Base-by-base conservation (phyloP, 2,113 vertebrate species). In the Oophaga pumilio region DNA sequence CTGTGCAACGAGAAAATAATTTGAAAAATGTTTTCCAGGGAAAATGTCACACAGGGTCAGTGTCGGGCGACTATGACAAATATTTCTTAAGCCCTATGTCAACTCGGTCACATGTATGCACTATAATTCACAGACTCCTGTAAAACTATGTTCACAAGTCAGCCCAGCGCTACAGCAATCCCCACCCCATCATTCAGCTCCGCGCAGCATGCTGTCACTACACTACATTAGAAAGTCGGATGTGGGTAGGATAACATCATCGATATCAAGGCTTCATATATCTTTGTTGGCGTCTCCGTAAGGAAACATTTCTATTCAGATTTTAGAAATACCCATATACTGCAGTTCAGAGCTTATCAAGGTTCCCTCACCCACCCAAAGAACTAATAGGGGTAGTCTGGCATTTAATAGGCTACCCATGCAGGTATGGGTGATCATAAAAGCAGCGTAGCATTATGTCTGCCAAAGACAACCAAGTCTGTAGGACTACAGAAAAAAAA, bases 321-420 rank as follows among this genome's bases (percentile, higher is more conserved):
- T n/a, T n/a, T 22, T 78, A 57, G 14, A 57, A 71, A 57, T 15
- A 73, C 12, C 24, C 64, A 66, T 68, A 33, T 24, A 76, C 22
- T 43, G 24, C 33, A 83, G 24, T 49, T 76, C 71, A 66, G n/a
- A 18, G 22, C 53, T 74, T 62, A 66, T 22, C 17, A n/a, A 28
- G 8, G 9, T n/a, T 8, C 20, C 62, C 69, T 28, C 68, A 22
- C 15, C 69, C 68, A 22, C 15, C 43, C 33, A 43, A 43, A 60
- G 66, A 43, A 80, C 28, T 24, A 71, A 76, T 24, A 52, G 18
- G 71, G 6, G 12, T 14, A 20, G 52, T 50, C 26, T 26, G 52
- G 11, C 60, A 60, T 49, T 82, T 87, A 82, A 53, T 69, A 80
- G 15, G 22, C 59, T 64, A 53, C 59, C 66, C 78, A 74, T 87